Conservation (phyloP, 2,113 vertebrate genomes). For the Oplegnathus fasciatus region DNA sequence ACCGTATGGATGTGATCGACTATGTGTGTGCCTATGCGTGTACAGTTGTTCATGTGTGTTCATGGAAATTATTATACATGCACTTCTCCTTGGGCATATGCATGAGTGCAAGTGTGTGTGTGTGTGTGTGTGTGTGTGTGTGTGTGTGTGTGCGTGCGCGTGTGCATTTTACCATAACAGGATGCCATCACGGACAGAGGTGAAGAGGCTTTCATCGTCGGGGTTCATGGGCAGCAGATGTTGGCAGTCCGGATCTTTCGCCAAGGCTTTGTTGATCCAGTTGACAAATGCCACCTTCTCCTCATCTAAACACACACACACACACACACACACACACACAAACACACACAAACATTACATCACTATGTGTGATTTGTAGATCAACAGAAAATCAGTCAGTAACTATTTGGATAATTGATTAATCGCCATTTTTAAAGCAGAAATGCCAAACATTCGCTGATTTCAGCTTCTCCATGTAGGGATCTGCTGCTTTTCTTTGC, state of each 20-base stretch:
- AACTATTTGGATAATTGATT: not conserved
- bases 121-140: not conserved
- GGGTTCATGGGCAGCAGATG: constrained; percentile 95
- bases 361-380: too few relatives aligned
- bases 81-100: too few relatives aligned
- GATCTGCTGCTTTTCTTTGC: too few relatives aligned
- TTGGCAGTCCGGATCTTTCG: constrained; percentile 91
- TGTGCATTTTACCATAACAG: constrained; percentile 89
- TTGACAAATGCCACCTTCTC: constrained; percentile 98
- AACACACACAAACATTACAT: not conserved
- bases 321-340: constrained; percentile 13
- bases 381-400: not conserved
- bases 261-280: constrained; percentile 97
- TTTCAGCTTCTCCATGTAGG: too few relatives aligned
- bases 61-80: too few relatives aligned
- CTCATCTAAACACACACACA: constrained; percentile 88
- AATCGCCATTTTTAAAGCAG: not conserved
- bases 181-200: constrained; percentile 94
- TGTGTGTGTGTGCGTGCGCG: constrained; percentile 14
- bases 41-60: too few relatives aligned
- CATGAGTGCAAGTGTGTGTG: too few relatives aligned
- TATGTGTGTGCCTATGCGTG: too few relatives aligned
- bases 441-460: too few relatives aligned
- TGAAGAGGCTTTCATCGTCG: constrained; percentile 90
- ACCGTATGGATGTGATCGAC: not conserved